Evolutionary conservation across 2,797 vertebrate genomes (phyloP), one percentile per base, ranked within the genome.

Genomic region (Poeciliopsis gracilis): DNA sequence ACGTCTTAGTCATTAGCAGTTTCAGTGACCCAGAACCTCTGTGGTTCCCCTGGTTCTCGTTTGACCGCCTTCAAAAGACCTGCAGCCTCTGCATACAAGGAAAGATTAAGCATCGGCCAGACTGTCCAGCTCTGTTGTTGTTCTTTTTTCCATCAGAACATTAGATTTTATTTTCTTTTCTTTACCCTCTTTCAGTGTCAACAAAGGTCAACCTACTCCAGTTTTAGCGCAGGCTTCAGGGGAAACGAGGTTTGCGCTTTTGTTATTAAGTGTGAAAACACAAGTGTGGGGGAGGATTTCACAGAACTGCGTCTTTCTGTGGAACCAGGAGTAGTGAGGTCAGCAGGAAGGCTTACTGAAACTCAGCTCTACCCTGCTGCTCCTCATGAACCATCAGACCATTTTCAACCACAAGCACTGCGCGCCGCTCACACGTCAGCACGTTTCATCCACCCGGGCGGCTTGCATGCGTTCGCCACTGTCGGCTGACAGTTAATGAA

Each of bases 221-320:
- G 88, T 90, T 84, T 84, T 75, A 75, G 75, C 12, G 41, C 73
- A 61, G 79, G 85, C 82, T 93, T 90, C 73, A 63, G 82, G 83
- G 88, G 89, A 94, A 92, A 88, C 80, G 84, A 63, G 83, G 85
- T 88, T 87, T 41, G 57, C 70, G 81, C 77, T 86, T 90, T 82
- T 91, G 86, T 83, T 87, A 93, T 94, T 93, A 94, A 89, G 92
- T 90, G 92, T 87, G 90, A 93, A 93, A 93, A 90, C 91, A 86
- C n/a, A 79, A 91, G 83, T 82, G 87, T 82, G 93, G 84, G 90
- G 91, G 94, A 90, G 92, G 89, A 89, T 90, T 94, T 93, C 92
- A 92, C 75, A 92, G 91, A 94, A 94, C 15, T 82, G 75, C 59
- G 76, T 77, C 77, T 88, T 92, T 92, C 90, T 91, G 78, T 91